These are phyloP conservation scores for Lydus trimaculatus DNA, from an alignment of 2,888 invertebrate genomes.

Conservation along the genomic window DNA sequence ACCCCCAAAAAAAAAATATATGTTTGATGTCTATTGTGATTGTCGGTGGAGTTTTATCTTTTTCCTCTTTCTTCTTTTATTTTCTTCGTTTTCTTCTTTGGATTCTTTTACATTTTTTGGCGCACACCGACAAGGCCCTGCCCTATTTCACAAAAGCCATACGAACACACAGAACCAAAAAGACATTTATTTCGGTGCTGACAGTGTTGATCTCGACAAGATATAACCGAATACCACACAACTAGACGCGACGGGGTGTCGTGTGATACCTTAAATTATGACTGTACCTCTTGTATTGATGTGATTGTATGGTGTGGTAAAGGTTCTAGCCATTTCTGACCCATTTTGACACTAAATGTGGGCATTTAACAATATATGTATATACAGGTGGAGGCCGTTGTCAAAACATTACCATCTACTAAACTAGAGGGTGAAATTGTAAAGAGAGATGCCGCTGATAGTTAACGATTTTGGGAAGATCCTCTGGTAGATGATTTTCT, in stretches of 20 bases:
- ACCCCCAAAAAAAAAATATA: background rate
- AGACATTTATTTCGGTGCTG: constrained; percentile 60
- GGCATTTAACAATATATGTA: constrained; percentile 58
- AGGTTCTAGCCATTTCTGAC: constrained; percentile 45
- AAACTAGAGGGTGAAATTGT: constrained; percentile 15
- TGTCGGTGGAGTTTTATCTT: background rate
- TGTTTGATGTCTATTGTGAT: background rate
- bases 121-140: constrained; percentile 50
- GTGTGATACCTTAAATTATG: constrained; percentile 47
- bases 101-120: constrained; percentile 36
- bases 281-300: constrained; percentile 19
- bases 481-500: background rate
- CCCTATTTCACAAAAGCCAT: constrained; percentile 17
- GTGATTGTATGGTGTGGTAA: constrained; percentile 17
- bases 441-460: constrained; percentile 45
- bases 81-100: no score
- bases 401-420: constrained; percentile 54
- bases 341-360: constrained; percentile 58
- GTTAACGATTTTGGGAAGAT: constrained; percentile 9
- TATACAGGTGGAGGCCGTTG: constrained; percentile 57
- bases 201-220: constrained; percentile 57
- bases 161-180: constrained; percentile 46
- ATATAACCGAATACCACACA: constrained; percentile 57
- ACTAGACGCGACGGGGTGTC: constrained; percentile 54
- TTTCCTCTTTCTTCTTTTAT: background rate